phyloP scores from a whole-genome alignment of 2,113 vertebrate species.

The Terrapene triunguis region DNA sequence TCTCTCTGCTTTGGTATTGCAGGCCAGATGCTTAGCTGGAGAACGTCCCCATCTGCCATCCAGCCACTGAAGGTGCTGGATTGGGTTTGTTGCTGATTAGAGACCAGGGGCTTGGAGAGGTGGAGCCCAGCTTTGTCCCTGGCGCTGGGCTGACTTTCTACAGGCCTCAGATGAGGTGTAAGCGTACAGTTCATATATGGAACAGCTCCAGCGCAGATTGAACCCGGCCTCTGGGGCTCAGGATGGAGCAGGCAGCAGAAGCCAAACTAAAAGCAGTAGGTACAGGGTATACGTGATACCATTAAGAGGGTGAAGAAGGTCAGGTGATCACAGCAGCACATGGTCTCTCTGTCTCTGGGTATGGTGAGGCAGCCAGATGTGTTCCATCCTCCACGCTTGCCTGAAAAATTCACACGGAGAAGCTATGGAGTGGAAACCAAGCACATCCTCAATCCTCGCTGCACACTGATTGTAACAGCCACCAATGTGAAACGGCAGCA shows the following conservation, averaged over 20 bases:
- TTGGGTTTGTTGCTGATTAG: neutral
- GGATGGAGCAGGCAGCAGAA: neutral
- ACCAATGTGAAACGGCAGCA: neutral
- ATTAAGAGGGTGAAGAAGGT: conserved; percentile 92
- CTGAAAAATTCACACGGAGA: neutral
- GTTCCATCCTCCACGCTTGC: conserved; percentile 79
- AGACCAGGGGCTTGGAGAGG: neutral
- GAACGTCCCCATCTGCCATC: accelerated
- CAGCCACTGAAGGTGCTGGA: neutral
- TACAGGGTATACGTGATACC: conserved; percentile 73
- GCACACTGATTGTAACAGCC: no score
- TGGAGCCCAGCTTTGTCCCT: neutral
- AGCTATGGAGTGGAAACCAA: accelerated
- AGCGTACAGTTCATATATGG: neutral
- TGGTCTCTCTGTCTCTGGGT: neutral
- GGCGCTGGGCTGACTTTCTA: neutral
- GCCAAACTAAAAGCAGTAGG: neutral
- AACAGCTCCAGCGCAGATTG: neutral
- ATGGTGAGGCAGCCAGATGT: conserved; percentile 75
- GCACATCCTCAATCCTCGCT: neutral
- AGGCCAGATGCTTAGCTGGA: neutral
- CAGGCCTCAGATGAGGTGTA: neutral
- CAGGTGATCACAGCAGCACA: conserved; percentile 87
- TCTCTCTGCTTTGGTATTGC: neutral
- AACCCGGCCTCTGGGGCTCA: neutral